These are phyloP conservation scores for Myotis findleyi DNA, from an alignment of 2,797 vertebrate species.

Conservation along the genomic window DNA sequence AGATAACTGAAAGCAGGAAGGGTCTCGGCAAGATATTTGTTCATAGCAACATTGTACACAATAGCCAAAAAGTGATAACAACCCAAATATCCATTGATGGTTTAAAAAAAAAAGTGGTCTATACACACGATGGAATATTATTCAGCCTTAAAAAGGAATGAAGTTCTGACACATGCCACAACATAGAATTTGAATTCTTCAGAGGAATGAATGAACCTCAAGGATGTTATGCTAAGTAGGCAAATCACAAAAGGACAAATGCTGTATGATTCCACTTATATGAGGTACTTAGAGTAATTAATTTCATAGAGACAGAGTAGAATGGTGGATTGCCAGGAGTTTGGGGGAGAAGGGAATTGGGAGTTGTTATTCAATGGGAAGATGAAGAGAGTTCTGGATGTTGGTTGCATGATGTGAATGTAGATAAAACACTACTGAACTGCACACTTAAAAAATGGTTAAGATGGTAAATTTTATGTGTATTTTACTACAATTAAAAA, in stretches of 20 bases:
- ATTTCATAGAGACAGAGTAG: not conserved
- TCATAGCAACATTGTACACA: not conserved
- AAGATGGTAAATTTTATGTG: not conserved
- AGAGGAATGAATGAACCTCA: not conserved
- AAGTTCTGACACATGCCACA: not conserved
- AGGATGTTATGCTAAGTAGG: not conserved
- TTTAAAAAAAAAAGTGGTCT: not conserved
- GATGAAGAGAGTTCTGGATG: not conserved
- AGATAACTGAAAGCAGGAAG: not conserved
- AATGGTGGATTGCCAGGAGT: not conserved
- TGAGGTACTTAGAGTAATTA: not conserved
- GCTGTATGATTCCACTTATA: not conserved
- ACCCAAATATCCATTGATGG: not conserved
- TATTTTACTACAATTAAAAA: not conserved
- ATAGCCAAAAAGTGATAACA: not conserved
- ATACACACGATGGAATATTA: not conserved
- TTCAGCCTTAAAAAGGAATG: slow-evolving; percentile 21
- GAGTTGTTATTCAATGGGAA: not conserved
- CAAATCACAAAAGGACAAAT: not conserved
- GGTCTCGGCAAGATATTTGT: not conserved
- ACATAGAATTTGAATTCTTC: not conserved
- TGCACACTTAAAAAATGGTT: not conserved
- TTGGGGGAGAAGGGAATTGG: not conserved
- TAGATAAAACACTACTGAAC: not conserved
- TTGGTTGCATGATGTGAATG: not conserved